phyloP scores from a whole-genome alignment of 2,888 invertebrate genomes.

The Harpalus rufipes region DNA sequence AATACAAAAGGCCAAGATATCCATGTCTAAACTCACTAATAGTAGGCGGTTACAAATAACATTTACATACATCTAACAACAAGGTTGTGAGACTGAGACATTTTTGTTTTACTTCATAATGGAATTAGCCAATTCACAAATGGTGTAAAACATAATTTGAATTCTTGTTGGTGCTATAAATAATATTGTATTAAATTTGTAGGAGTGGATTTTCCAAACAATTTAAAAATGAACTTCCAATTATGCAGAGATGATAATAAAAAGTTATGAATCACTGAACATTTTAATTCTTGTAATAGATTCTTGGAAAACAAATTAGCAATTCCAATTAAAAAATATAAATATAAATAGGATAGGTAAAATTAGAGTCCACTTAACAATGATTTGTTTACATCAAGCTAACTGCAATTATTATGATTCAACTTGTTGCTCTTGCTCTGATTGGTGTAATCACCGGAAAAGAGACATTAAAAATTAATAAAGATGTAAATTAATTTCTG shows the following conservation, averaged over 20 bases:
- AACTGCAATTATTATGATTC: background rate
- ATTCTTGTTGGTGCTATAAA: background rate
- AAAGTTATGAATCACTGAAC: slow-evolving; percentile 3
- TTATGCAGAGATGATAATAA: background rate
- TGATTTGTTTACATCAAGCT: background rate
- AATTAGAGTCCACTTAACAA: background rate
- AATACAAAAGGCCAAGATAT: slow-evolving; percentile 33
- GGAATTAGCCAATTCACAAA: slow-evolving; percentile 19
- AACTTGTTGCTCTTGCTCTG: background rate
- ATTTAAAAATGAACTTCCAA: background rate
- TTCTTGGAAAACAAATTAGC: background rate
- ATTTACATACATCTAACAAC: slow-evolving; percentile 29
- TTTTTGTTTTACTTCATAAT: slow-evolving; percentile 45
- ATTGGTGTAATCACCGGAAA: background rate
- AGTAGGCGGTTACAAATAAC: slow-evolving; percentile 33
- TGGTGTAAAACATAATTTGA: background rate
- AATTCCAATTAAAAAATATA: background rate
- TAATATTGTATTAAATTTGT: background rate
- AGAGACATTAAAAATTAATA: background rate
- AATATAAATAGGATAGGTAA: background rate
- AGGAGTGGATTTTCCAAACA: slow-evolving; percentile 5
- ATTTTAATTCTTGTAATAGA: background rate
- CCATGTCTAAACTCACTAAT: slow-evolving; percentile 28
- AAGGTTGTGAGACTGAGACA: slow-evolving; percentile 39
- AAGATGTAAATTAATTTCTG: too few relatives aligned